A percentile compares a stretch with the other conserved stretches of the same genome.
Conservation (phyloP, 2,113 vertebrate species). For the Glaucidium brasilianum region DNA sequence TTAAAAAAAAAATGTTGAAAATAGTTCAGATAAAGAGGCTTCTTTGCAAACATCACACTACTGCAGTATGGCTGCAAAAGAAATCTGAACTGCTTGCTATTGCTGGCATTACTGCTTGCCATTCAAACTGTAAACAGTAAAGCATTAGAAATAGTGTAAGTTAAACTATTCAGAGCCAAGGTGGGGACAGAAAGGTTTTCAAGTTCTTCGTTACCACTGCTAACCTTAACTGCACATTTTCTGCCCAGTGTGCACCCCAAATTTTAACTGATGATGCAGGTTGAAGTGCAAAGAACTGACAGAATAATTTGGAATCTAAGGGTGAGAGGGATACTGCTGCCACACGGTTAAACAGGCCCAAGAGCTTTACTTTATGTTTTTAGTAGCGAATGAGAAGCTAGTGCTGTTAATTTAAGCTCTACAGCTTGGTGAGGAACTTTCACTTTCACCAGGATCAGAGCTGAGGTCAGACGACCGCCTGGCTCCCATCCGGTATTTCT, state of each 20-base stretch:
- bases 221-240: neutral
- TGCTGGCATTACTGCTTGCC: neutral
- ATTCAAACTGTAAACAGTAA: neutral
- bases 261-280: neutral
- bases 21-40: neutral
- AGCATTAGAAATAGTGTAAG: neutral
- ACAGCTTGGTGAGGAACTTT: neutral
- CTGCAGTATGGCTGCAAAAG: neutral
- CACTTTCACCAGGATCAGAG: neutral
- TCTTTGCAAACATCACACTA: neutral
- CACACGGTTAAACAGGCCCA: neutral
- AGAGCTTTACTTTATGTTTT: neutral
- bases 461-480: neutral
- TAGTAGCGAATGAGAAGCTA: neutral
- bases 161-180: neutral
- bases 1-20: neutral
- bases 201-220: neutral
- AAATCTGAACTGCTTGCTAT: neutral
- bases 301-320: neutral
- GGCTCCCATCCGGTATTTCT: neutral
- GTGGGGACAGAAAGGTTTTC: neutral
- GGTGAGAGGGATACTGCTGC: neutral
- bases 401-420: neutral
- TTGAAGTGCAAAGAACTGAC: neutral
- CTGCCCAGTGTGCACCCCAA: neutral